These are phyloP conservation scores for Aspidoscelis tigris DNA, from an alignment of 2,113 vertebrate genomes.

Conservation along the genomic window DNA sequence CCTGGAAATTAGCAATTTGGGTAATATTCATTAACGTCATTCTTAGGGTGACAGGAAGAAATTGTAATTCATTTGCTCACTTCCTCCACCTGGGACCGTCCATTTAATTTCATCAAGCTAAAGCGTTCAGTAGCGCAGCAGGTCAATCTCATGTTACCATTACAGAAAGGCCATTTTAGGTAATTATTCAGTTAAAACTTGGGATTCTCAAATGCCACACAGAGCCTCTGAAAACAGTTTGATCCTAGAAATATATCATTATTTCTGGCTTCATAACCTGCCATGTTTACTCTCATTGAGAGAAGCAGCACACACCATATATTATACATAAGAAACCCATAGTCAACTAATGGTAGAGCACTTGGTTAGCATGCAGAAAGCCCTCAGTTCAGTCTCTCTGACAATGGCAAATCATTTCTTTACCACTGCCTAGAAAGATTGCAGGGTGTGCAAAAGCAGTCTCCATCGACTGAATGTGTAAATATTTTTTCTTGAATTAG, in stretches of 20 bases:
- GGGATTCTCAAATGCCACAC: no score
- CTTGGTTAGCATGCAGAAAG: not conserved
- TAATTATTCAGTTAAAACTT: not conserved
- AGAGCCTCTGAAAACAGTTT: not conserved
- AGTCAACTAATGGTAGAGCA: not conserved
- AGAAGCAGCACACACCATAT: no score
- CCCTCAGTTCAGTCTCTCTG: not conserved
- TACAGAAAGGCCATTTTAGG: constrained; percentile 35
- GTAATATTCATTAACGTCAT: constrained; percentile 1
- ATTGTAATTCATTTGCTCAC: constrained; percentile 32
- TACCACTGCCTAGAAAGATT: no score
- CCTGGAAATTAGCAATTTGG: not conserved
- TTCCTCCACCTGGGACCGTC: constrained; percentile 42
- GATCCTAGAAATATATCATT: not conserved
- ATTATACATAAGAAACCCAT: no score
- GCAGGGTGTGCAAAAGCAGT: no score
- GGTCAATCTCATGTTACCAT: constrained; percentile 40
- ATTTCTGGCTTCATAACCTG: not conserved
- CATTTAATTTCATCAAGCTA: constrained; percentile 44
- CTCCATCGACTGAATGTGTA: no score
- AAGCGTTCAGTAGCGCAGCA: constrained; percentile 17
- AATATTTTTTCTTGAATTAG: no score
- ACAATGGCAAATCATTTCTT: no score
- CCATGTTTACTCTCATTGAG: no score
- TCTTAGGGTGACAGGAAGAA: not conserved